Evolutionary conservation across 2,797 vertebrate species (phyloP), one percentile per base, ranked within the genome.

Genomic region (Labeo calbasu): DNA sequence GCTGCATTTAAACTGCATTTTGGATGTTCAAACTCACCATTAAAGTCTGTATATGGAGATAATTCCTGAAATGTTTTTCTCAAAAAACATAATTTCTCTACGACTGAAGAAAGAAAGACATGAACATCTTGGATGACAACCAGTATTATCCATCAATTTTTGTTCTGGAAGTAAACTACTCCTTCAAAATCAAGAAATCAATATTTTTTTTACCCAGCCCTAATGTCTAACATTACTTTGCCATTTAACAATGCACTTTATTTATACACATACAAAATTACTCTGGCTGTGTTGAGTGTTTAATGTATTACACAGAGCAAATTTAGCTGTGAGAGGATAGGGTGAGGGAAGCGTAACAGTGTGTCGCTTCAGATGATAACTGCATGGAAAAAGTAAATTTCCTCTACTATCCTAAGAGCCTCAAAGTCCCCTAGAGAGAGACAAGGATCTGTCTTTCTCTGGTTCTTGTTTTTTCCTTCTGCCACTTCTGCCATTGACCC

Each of bases 401-500:
- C 50, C 5, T 17, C 15, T 68, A 28, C 15, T 21, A 25, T 78
- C 23, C 19, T 15, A 53, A 76, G 32, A 79, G 12, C 15, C 11
- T 9, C 2, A 21, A 25, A 15, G 5, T 48, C 40, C n/a, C 36
- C 68, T 36, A 65, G 25, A 66, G 50, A 40, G 36, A 71, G 25
- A n/a, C 14, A 59, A 50, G 19, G 43, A 63, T 82, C 40, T 77
- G 10, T 43, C 46, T 65, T 23, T 80, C 53, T 71, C 46, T 80
- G 46, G 15, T 66, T 28, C 69, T 73, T 71, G 21, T 48, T 36
- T 25, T 63, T 65, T 79, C 43, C 21, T 57, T 73, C 51, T 69
- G 17, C 46, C 36, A 59, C 73, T 78, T 55, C 77, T 76, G 14
- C 68, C 28, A 85, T n/a, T 86, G 85, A 83, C 81, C 76, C 65